Base-by-base conservation (phyloP, 1,140 invertebrate genomes). In the Stegodyphus mimosarum region DNA sequence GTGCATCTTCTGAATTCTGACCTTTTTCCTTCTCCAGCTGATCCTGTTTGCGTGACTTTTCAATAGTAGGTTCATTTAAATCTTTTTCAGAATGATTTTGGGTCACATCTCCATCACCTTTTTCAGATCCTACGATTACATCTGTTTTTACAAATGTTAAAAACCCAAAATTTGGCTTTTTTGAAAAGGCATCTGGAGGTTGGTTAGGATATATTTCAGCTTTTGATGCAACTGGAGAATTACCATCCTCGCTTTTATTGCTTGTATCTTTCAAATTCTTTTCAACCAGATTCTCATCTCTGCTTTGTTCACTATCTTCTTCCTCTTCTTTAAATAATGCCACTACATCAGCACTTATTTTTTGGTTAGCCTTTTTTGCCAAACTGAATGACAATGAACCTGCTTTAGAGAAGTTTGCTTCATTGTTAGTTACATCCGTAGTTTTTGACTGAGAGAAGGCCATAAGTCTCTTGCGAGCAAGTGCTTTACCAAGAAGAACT, bases 311-410 rank as follows among this genome's bases (percentile, higher is more conserved):
- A 77, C 60, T 66, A 11, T 86, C 83, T 64, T 86, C 83, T 18
- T 80, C 81, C 49, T 79, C 86, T 70, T 85, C 79, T 49, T 87
- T 81, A 52, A 87, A 80, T 11, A 74, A 53, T 18, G 86, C 55
- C 17, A 81, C 83, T 6, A 78, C 66, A 50, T 81, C 79, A 6
- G 78, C 64, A 67, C 50, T 55, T 6, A 81, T 48, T 74, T 87
- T 88, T 63, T 75, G 55, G 9, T 53, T 70, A 7, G 77, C 33
- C 67, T 88, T 88, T n/a, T 86, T 87, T 0, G 87, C 48, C 33
- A 88, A 75, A 70, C 87, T 87, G 52, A 88, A 88, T 6, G 87
- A 87, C 49, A 88, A 75, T 2, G 83, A 51, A 49, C 76, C 74
- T 64, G 74, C 53, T 52, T 71, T 71, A 17, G 75, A 81, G 0